These are phyloP conservation scores for Sylvilagus floridanus DNA, from an alignment of 2,797 vertebrate genomes.

Conservation along the genomic window DNA sequence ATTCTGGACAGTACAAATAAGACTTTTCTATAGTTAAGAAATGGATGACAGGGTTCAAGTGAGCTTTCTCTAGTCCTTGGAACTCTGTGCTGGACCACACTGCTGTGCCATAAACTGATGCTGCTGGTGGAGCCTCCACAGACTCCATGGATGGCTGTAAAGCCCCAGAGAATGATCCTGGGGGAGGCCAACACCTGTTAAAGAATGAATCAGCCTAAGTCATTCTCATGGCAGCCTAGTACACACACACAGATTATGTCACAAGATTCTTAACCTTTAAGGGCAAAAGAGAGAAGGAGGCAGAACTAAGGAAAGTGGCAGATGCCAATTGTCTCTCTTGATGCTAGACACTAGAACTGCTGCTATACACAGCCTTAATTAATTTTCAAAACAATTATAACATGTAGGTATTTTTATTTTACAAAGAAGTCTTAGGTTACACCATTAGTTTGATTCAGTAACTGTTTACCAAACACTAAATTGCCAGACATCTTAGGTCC, in stretches of 20 bases:
- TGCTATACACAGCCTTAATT: background rate
- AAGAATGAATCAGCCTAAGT: slow-evolving; percentile 1
- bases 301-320: slow-evolving; percentile 18
- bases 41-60: slow-evolving; percentile 6
- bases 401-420: slow-evolving; percentile 2
- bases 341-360: background rate
- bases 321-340: background rate
- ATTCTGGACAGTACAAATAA: background rate
- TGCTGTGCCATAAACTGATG: background rate
- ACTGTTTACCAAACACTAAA: slow-evolving; percentile 56
- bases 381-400: slow-evolving; percentile 39
- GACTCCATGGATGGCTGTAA: background rate
- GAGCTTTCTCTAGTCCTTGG: background rate
- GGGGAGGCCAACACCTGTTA: background rate
- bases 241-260: background rate
- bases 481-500: slow-evolving; percentile 22
- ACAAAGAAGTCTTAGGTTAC: slow-evolving; percentile 15
- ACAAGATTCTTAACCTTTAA: slow-evolving; percentile 34
- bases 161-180: slow-evolving; percentile 35
- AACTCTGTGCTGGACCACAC: background rate
- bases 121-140: background rate
- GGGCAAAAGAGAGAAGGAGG: background rate
- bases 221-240: slow-evolving; percentile 24
- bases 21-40: slow-evolving; percentile 46
- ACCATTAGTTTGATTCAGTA: slow-evolving; percentile 31